Evolutionary conservation across 1,140 invertebrate species (phyloP).

Genomic region (Pristionchus pacificus): DNA sequence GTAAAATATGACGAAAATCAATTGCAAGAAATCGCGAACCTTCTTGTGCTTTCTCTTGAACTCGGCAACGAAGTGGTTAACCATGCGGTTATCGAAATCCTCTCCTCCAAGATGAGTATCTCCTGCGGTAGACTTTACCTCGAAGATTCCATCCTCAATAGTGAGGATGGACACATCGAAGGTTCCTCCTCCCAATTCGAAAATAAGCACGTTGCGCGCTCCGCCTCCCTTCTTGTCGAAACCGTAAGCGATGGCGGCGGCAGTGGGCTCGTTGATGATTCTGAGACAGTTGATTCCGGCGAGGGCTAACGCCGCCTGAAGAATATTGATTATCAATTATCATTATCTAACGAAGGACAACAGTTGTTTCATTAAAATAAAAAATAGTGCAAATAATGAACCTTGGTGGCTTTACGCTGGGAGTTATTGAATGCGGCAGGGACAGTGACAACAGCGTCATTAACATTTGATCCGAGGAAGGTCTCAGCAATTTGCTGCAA

Average conservation of each 20-base stretch:
- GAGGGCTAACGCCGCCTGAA: constrained; percentile 73
- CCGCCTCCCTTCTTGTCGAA: constrained; percentile 92
- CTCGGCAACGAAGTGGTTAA: constrained; percentile 89
- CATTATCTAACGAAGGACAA: too few species aligned
- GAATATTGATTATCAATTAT: too few species aligned
- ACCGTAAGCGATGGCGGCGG: constrained; percentile 96
- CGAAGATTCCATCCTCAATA: constrained; percentile 72
- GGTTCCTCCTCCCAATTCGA: constrained; percentile 93
- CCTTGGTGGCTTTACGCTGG: constrained; percentile 87
- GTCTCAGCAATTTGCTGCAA: constrained; percentile 63
- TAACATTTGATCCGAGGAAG: constrained; percentile 58
- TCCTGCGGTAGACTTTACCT: constrained; percentile 68
- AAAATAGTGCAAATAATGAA: too few species aligned
- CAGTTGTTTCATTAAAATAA: too few species aligned
- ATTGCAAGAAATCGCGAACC: constrained; percentile 12
- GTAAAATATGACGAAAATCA: constrained; percentile 61
- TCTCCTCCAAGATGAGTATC: constrained; percentile 59
- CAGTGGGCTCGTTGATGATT: constrained; percentile 97
- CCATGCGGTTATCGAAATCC: constrained; percentile 66
- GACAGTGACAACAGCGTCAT: constrained; percentile 84
- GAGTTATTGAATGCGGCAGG: constrained; percentile 95
- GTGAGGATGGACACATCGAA: constrained; percentile 90
- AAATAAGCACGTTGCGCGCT: constrained; percentile 67
- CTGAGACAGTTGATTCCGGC: constrained; percentile 83
- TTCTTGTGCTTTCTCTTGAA: constrained; percentile 91